A percentile compares a stretch with the other conserved stretches of the same genome.
Conservation (phyloP, 2,113 vertebrate genomes). For the Corvus hawaiiensis region DNA sequence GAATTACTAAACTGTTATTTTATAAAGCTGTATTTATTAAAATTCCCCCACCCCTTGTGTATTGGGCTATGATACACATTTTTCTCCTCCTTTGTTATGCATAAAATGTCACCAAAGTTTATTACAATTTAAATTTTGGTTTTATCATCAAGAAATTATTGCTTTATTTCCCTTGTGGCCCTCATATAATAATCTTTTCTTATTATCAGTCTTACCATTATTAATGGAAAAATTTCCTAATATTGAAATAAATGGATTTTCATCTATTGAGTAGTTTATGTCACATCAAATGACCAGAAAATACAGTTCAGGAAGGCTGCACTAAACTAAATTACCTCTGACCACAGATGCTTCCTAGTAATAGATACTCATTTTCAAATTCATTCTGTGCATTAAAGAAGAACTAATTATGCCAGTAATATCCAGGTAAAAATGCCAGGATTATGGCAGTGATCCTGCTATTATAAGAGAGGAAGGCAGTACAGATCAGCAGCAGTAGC, state of each 20-base stretch:
- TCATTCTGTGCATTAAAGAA: neutral
- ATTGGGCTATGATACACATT: neutral
- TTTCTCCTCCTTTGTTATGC: neutral
- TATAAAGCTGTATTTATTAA: neutral
- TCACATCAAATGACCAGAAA: neutral
- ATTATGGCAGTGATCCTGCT: neutral
- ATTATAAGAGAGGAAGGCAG: neutral
- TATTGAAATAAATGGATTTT: conserved; percentile 2
- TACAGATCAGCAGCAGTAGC: neutral
- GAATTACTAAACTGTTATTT: neutral
- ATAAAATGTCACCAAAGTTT: neutral
- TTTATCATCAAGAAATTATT: neutral
- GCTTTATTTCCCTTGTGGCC: neutral
- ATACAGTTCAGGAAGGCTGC: neutral
- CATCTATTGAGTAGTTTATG: neutral
- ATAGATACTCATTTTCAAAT: neutral
- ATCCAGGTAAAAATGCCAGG: neutral
- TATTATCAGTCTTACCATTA: neutral
- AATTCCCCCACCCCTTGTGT: neutral
- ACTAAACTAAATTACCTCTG: neutral
- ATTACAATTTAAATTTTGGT: neutral
- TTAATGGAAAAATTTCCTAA: neutral
- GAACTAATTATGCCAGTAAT: neutral
- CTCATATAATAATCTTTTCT: neutral
- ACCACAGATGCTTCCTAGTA: neutral